Evolutionary conservation across 2,113 vertebrate genomes (phyloP).

Genomic region (Sorex araneus): DNA sequence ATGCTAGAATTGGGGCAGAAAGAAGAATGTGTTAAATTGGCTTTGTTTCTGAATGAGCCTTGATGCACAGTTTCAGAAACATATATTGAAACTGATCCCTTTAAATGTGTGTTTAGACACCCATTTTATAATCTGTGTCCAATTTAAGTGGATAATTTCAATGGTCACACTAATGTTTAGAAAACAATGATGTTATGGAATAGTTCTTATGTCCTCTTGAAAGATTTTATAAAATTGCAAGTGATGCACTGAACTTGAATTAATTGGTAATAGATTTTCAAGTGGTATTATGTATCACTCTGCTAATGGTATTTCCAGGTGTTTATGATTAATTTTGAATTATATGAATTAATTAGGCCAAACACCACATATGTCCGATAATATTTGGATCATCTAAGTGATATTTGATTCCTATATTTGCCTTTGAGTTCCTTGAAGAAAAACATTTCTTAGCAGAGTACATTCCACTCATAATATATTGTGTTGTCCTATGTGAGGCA

Average conservation of each 20-base stretch:
- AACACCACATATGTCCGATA: background rate
- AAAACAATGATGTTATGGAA: background rate
- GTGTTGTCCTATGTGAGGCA: background rate
- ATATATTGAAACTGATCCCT: background rate
- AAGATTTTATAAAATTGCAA: background rate
- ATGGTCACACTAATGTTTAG: background rate
- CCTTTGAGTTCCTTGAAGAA: background rate
- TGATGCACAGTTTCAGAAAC: background rate
- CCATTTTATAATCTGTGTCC: background rate
- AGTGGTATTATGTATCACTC: background rate
- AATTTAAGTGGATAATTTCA: background rate
- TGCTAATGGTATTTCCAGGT: conserved; percentile 13
- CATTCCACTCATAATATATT: background rate
- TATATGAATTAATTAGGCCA: background rate
- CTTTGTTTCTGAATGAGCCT: background rate
- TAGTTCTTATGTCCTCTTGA: background rate
- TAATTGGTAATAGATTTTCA: background rate
- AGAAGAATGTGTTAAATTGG: background rate
- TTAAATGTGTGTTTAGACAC: background rate
- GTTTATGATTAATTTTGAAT: conserved; percentile 32
- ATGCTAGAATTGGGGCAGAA: background rate
- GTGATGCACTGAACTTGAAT: background rate
- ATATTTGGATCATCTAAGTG: background rate
- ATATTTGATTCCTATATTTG: background rate
- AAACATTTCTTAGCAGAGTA: background rate